Evolutionary conservation across 2,797 vertebrate genomes (phyloP).

Genomic region (Poeciliopsis paucimaculata): DNA sequence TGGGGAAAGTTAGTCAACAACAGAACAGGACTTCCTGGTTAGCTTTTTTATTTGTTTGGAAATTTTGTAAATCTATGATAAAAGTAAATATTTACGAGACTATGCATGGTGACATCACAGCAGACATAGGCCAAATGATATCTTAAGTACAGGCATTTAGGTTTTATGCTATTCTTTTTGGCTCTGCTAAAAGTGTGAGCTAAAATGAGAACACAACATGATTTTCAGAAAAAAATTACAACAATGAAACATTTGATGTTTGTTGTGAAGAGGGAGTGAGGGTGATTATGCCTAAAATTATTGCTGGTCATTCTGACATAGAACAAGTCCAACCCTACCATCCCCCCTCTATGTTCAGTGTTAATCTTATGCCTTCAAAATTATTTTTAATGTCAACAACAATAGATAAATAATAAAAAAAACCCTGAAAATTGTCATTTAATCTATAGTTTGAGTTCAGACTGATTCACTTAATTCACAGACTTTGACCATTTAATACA

Average conservation of each 20-base stretch:
- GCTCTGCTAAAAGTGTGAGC: not conserved
- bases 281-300: not conserved
- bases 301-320: not conserved
- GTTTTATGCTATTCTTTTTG: not conserved
- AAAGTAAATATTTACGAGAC: not conserved
- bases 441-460: not conserved
- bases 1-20: not conserved
- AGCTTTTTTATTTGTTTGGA: not conserved
- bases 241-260: not conserved
- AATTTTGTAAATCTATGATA: not conserved
- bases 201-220: not conserved
- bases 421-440: not conserved
- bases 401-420: not conserved
- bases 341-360: not conserved
- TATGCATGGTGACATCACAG: not conserved
- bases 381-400: not conserved
- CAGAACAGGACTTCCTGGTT: not conserved
- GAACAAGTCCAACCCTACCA: not conserved
- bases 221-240: not conserved
- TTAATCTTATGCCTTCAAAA: not conserved
- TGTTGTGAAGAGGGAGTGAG: not conserved
- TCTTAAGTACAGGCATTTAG: no score
- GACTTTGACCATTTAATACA: not conserved
- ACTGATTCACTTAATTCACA: not conserved
- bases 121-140: not conserved